These are phyloP conservation scores for Lagocephalus sceleratus DNA, from an alignment of 2,797 vertebrate genomes.

Conservation along the genomic window DNA sequence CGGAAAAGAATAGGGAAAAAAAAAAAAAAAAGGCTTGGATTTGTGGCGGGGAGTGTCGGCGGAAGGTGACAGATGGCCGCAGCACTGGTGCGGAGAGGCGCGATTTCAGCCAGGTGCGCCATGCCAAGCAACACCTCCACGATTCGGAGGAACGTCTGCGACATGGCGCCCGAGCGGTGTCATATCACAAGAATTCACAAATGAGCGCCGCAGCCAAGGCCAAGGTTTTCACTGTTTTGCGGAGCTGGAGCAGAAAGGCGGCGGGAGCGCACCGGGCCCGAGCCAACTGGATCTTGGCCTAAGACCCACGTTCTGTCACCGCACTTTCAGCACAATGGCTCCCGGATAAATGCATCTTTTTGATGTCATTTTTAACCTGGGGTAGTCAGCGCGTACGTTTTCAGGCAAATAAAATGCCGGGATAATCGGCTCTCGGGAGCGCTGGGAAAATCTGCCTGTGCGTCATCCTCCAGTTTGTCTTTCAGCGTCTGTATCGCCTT, in stretches of 20 bases:
- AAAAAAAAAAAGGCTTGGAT: slow-evolving; percentile 28
- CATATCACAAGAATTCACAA: slow-evolving; percentile 59
- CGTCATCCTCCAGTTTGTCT: too few species aligned
- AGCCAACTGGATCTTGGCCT: slow-evolving; percentile 57
- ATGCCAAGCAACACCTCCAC: slow-evolving; percentile 61
- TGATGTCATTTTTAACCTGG: slow-evolving; percentile 43
- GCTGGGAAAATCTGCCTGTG: not conserved
- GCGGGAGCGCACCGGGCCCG: slow-evolving; percentile 4
- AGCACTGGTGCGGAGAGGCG: slow-evolving; percentile 48
- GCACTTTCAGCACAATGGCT: slow-evolving; percentile 33
- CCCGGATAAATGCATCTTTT: slow-evolving; percentile 43
- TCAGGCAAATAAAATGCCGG: slow-evolving; percentile 2
- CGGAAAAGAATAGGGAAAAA: too few species aligned
- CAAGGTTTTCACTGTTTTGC: slow-evolving; percentile 39
- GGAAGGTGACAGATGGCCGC: slow-evolving; percentile 63
- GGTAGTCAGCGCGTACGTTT: slow-evolving; percentile 30
- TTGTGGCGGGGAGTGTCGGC: slow-evolving; percentile 35
- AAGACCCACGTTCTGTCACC: slow-evolving; percentile 52
- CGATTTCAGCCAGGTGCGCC: slow-evolving; percentile 63
- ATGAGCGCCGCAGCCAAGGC: slow-evolving; percentile 45
- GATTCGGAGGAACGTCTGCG: slow-evolving; percentile 47
- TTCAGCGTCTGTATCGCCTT: slow-evolving; percentile 6
- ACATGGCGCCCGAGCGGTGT: slow-evolving; percentile 54
- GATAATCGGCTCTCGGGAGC: not conserved
- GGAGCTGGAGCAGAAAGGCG: slow-evolving; percentile 19